Base-by-base conservation (phyloP, 2,888 invertebrate species). In the Oxycera nigricornis region DNA sequence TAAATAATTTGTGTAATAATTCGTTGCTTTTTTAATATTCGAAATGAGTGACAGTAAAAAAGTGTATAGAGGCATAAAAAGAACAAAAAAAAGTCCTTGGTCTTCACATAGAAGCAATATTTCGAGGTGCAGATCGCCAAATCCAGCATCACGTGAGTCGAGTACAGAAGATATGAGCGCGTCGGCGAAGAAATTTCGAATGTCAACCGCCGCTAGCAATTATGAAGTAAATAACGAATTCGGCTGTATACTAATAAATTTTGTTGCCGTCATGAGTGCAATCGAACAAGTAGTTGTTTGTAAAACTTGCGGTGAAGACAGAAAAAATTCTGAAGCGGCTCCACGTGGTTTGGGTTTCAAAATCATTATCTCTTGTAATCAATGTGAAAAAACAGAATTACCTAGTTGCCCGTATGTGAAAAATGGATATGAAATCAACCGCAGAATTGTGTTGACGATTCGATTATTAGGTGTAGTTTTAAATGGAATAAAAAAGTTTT, bases 401-500 rank as follows among this genome's bases (percentile, higher is more conserved):
- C 50, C 55, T 22, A 22, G 24, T 55, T 55, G 55, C 24, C 55
- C 55, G 24, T 22, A 24, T 22, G 24, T 55, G 20, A 24, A 55
- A 20, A 55, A 55, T 22, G 24, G 55, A 20, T 22, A 55, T 24
- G 55, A 55, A 55, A 55, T 55, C 24, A 55, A 55, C 24, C 55
- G 55, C 55, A 55, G 55, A 55, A 55, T 55, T 55, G 24, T 55
- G 4, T 24, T 55, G 17, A 55, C 55, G 24, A 55, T 55, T 20
- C 22, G 55, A 24, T 2, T 55, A 24, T 24, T 55, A 24, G 22
- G 55, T 24, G 24, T 55, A 3, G 55, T 20, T 55, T 55, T 55
- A 24, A 55, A 55, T 55, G 55, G 55, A 55, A 55, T 24, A 55
- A 55, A 24, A 55, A 20, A 55, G 22, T 20, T 55, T 55, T 55